Percentiles rank a stretch among this genome's conserved stretches.
phyloP scores from a whole-genome alignment of 92 coral and sea anemone species.

The Virgularia gustaviana region DNA sequence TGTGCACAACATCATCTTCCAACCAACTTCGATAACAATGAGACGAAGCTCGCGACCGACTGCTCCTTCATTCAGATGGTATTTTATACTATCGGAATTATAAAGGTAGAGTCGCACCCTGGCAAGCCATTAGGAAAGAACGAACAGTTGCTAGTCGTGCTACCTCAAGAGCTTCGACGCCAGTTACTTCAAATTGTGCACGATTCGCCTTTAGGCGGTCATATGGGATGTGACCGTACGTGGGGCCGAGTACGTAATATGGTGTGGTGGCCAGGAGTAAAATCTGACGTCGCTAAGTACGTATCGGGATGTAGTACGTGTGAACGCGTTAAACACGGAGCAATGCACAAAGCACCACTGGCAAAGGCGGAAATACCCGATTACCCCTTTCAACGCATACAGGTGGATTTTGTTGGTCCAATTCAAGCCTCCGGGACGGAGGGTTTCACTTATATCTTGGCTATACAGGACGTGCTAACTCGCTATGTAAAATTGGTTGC shows the following conservation, averaged over 20 bases:
- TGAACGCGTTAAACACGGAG: neutral
- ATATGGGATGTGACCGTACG: neutral
- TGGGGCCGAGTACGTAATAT: neutral
- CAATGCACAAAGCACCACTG: conserved; percentile 2
- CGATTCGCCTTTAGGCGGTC: conserved; percentile 14
- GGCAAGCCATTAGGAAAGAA: conserved; percentile 13
- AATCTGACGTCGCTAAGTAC: neutral
- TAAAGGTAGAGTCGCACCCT: neutral
- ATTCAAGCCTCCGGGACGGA: too few relatives aligned
- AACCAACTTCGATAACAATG: too few relatives aligned
- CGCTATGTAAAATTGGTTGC: conserved; percentile 2
- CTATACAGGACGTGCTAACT: conserved; percentile 16
- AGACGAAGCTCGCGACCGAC: conserved; percentile 26
- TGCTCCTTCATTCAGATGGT: neutral
- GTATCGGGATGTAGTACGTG: neutral
- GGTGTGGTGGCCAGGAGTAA: neutral
- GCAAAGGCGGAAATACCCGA: neutral
- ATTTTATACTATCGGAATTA: conserved; percentile 4
- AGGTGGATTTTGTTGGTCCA: neutral
- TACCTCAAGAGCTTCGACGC: conserved; percentile 18
- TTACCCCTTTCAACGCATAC: neutral
- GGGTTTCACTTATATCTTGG: neutral
- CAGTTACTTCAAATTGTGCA: neutral
- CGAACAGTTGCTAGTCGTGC: neutral
- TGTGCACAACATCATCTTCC: too few relatives aligned